Conservation (phyloP, 2,888 invertebrate genomes). For the Helleia helle region DNA sequence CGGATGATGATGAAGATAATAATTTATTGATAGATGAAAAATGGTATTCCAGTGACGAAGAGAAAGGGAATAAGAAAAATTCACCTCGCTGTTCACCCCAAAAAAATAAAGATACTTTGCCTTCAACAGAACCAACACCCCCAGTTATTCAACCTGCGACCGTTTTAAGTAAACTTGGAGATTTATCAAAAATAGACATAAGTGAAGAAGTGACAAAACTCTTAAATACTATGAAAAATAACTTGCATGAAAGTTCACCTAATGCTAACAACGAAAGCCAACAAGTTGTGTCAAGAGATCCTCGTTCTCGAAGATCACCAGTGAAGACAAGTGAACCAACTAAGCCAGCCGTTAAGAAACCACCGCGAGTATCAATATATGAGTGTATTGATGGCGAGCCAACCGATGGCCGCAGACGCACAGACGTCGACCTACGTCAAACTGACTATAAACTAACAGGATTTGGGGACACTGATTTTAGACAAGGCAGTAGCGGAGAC, state of each 20-base stretch:
- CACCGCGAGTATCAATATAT: constrained; percentile 71
- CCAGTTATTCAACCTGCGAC: constrained; percentile 65
- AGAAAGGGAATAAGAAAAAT: constrained; percentile 65
- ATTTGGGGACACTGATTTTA: constrained; percentile 79
- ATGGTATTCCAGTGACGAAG: constrained; percentile 89
- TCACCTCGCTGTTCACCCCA: constrained; percentile 52
- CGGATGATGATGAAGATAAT: constrained; percentile 75
- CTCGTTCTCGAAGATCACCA: constrained; percentile 52
- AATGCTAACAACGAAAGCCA: constrained; percentile 28
- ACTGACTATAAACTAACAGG: constrained; percentile 67
- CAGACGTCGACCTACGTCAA: constrained; percentile 68
- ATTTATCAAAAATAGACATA: constrained; percentile 82
- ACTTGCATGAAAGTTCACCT: constrained; percentile 47
- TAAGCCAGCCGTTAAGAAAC: constrained; percentile 35
- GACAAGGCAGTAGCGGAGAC: constrained; percentile 75
- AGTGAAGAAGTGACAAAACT: constrained; percentile 82
- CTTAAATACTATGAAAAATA: constrained; percentile 75
- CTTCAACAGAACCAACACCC: constrained; percentile 53
- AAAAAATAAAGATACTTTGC: constrained; percentile 28
- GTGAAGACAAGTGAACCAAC: constrained; percentile 40
- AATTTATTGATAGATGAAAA: constrained; percentile 75
- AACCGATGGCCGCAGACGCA: constrained; percentile 57
- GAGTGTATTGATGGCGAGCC: constrained; percentile 74
- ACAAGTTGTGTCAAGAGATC: constrained; percentile 46
- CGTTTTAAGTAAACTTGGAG: constrained; percentile 77